Conservation (phyloP, 1,140 invertebrate species). For the Aphaenogaster floridana region DNA sequence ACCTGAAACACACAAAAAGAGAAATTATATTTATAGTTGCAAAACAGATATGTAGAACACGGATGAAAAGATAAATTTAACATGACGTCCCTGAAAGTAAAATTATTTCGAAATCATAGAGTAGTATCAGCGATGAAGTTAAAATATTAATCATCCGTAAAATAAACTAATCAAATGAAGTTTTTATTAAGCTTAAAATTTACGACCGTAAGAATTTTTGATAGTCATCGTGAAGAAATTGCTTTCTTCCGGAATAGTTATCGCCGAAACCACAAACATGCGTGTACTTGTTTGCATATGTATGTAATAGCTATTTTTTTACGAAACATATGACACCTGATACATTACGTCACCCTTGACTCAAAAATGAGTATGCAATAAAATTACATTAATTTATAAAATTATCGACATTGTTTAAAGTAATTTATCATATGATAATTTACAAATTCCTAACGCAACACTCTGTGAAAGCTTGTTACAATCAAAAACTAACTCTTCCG, state of each 20-base stretch:
- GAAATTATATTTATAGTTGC: background rate
- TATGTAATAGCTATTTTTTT: background rate
- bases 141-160: background rate
- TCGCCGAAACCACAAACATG: background rate
- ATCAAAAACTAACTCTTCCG: background rate
- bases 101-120: conserved; percentile 25
- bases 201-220: conserved; percentile 24
- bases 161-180: too few species aligned
- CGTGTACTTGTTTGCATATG: background rate
- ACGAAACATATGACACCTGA: conserved; percentile 37
- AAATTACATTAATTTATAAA: conserved; percentile 9
- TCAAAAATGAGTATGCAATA: background rate
- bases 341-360: background rate
- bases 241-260: conserved; percentile 49
- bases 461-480: background rate
- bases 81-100: background rate
- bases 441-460: background rate
- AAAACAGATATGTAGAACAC: background rate
- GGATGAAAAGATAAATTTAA: background rate
- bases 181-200: conserved; percentile 15
- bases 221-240: conserved; percentile 27
- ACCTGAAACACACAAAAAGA: conserved; percentile 69
- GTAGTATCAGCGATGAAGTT: background rate
- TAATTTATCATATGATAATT: background rate
- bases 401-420: background rate